Evolutionary conservation across 1,140 invertebrate genomes (phyloP).

Genomic region (Drosophila grimshawi): DNA sequence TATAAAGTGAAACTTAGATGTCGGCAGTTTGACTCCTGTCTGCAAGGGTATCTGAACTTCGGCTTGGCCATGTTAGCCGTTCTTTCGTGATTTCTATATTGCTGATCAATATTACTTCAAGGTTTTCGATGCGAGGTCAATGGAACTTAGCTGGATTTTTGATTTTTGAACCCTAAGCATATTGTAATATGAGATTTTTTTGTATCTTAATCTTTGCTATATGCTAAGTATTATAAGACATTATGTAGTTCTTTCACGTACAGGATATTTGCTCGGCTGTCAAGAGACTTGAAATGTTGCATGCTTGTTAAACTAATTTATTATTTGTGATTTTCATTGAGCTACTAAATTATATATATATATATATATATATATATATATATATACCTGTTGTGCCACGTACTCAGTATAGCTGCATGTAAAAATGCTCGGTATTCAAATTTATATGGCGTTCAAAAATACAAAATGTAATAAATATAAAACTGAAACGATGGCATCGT

Average conservation of each 20-base stretch:
- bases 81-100: too few relatives aligned
- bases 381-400: constrained; percentile 13
- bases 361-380: not conserved
- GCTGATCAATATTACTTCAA: too few relatives aligned
- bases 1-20: too few relatives aligned
- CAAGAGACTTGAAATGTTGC: not conserved
- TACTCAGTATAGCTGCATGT: constrained; percentile 1
- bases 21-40: too few relatives aligned
- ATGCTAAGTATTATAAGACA: too few relatives aligned
- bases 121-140: too few relatives aligned
- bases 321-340: constrained; percentile 20
- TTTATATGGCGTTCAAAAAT: constrained; percentile 23
- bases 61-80: too few relatives aligned
- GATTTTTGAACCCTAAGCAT: too few relatives aligned
- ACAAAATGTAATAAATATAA: constrained; percentile 47
- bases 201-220: too few relatives aligned
- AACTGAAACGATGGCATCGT: constrained; percentile 8
- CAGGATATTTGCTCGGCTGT: constrained; percentile 17
- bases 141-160: too few relatives aligned
- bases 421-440: not conserved
- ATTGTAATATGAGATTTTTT: too few relatives aligned
- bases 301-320: not conserved
- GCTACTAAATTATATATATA: constrained; percentile 20
- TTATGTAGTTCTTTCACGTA: not conserved
- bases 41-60: too few relatives aligned